Evolutionary conservation across 2,888 invertebrate species (phyloP).

Genomic region (Nephrocerus scutellatus): DNA sequence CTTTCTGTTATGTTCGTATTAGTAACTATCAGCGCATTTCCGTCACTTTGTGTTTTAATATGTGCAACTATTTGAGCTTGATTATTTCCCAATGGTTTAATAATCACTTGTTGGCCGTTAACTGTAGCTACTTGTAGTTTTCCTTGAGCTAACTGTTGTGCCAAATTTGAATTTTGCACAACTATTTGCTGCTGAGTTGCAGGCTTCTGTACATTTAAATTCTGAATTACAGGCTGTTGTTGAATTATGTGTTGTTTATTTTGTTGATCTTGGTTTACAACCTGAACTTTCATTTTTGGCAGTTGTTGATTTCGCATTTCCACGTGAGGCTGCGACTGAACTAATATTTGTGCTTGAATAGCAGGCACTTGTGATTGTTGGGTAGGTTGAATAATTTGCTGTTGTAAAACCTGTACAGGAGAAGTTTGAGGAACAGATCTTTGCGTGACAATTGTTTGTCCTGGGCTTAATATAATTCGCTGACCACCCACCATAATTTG

Average conservation of each 20-base stretch:
- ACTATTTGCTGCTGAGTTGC: conserved; percentile 59
- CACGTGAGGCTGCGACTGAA: conserved; percentile 26
- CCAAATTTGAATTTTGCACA: conserved; percentile 68
- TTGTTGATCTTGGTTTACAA: conserved; percentile 33
- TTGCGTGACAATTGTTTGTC: conserved; percentile 46
- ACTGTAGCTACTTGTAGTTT: conserved; percentile 78
- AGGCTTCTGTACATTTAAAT: conserved; percentile 39
- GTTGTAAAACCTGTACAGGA: conserved; percentile 36
- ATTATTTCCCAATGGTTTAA: conserved; percentile 70
- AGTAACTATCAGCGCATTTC: conserved; percentile 45
- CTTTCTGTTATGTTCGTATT: conserved; percentile 32
- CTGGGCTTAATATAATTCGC: conserved; percentile 45
- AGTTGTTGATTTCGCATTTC: conserved; percentile 23
- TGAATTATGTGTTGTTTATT: conserved; percentile 26
- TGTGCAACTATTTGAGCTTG: conserved; percentile 73
- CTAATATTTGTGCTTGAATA: conserved; percentile 25
- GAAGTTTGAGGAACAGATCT: conserved; percentile 40
- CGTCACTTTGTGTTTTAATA: conserved; percentile 55
- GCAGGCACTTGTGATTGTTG: conserved; percentile 24
- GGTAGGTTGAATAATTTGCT: conserved; percentile 31
- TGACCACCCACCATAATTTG: conserved; percentile 47
- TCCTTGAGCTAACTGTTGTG: conserved; percentile 74
- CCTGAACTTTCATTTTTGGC: conserved; percentile 28
- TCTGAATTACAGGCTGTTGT: conserved; percentile 22
- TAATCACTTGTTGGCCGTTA: conserved; percentile 78